phyloP scores from a whole-genome alignment of 2,797 vertebrate genomes.

The Ibycter americanus region DNA sequence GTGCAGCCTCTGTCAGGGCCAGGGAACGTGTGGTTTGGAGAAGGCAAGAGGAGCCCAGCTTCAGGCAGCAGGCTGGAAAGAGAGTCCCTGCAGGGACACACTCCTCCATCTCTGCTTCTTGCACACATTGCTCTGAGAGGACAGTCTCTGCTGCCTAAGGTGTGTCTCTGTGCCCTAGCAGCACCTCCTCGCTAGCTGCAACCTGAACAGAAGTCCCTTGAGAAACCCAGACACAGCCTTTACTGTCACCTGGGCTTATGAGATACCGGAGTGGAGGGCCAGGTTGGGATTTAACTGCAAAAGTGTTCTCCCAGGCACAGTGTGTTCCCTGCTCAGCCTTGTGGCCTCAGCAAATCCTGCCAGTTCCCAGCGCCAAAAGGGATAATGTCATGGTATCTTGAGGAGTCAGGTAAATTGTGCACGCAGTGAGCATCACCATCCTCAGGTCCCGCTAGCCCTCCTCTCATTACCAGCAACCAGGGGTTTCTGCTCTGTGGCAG shows the following conservation, averaged over 20 bases:
- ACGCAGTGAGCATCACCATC: fast-evolving
- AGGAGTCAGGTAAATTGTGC: background rate
- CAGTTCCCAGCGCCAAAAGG: background rate
- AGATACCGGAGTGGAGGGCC: background rate
- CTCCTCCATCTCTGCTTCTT: background rate
- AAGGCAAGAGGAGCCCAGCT: background rate
- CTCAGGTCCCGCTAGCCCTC: background rate
- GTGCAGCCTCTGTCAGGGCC: background rate
- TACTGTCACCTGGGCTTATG: background rate
- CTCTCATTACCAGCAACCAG: background rate
- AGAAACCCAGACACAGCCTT: background rate
- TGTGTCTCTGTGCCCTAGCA: background rate
- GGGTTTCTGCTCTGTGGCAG: background rate
- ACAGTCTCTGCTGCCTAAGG: background rate
- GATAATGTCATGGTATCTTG: fast-evolving
- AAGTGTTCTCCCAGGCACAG: background rate
- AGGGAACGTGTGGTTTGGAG: fast-evolving
- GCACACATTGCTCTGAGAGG: fast-evolving
- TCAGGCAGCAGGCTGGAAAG: background rate
- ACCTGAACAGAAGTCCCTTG: background rate
- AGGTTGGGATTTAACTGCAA: background rate
- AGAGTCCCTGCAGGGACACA: background rate
- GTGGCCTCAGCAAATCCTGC: background rate
- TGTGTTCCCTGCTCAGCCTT: background rate
- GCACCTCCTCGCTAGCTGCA: background rate